phyloP scores from a whole-genome alignment of 2,113 vertebrate species.

The Zosterops hypoxanthus region DNA sequence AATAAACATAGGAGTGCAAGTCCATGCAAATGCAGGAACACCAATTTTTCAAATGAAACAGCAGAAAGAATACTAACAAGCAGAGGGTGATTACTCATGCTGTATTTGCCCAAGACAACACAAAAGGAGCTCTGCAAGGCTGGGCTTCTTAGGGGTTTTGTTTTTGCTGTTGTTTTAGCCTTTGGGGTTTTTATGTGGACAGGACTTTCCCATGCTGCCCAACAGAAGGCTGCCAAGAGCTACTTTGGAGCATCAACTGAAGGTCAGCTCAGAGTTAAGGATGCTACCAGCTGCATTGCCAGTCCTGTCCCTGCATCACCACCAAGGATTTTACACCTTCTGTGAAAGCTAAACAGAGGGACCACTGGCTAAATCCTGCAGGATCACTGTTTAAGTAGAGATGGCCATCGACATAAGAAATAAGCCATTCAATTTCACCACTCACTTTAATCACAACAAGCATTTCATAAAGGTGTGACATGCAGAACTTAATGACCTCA shows the following conservation, averaged over 20 bases:
- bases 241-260: background rate
- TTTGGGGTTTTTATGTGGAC: background rate
- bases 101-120: background rate
- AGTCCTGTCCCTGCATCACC: background rate
- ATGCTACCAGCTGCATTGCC: background rate
- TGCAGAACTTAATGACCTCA: background rate
- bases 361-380: background rate
- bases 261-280: background rate
- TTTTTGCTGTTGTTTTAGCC: background rate
- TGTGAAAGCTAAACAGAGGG: background rate
- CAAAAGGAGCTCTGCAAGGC: background rate
- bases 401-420: background rate
- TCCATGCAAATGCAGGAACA: background rate
- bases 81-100: background rate
- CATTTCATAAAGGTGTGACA: background rate
- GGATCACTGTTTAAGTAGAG: background rate
- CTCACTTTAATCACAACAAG: background rate
- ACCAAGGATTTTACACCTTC: background rate
- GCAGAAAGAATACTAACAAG: background rate
- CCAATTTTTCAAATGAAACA: conserved; percentile 11
- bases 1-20: background rate
- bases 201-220: background rate
- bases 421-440: background rate
- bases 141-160: background rate
- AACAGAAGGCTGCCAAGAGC: background rate